Evolutionary conservation across 2,888 invertebrate genomes (phyloP).

Genomic region (Yponomeuta evonymella): DNA sequence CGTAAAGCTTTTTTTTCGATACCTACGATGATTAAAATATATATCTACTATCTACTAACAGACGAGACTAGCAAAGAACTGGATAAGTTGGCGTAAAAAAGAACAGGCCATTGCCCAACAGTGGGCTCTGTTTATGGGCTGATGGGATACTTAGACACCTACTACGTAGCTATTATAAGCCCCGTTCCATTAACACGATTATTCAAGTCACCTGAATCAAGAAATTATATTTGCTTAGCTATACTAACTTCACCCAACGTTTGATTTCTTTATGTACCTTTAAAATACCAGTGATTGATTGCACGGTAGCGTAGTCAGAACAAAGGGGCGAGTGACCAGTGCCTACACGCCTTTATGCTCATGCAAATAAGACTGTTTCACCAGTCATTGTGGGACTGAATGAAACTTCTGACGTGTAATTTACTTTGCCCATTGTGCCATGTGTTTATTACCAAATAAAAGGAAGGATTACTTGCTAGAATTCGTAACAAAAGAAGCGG

Average conservation of each 20-base stretch:
- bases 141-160: too few species aligned
- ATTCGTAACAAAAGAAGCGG: background rate
- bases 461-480: conserved; percentile 3
- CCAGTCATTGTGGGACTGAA: background rate
- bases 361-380: background rate
- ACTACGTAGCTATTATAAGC: too few species aligned
- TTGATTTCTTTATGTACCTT: background rate
- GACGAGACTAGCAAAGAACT: too few species aligned
- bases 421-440: background rate
- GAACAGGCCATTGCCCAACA: too few species aligned
- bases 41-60: too few species aligned
- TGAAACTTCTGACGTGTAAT: background rate
- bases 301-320: background rate
- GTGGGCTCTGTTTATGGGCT: too few species aligned
- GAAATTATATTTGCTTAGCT: background rate
- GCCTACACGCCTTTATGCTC: background rate
- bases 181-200: too few species aligned
- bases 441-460: background rate
- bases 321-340: background rate
- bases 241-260: background rate
- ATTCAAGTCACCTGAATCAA: background rate
- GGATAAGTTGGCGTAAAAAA: too few species aligned
- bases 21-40: too few species aligned
- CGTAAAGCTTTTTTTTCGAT: too few species aligned
- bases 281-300: background rate